phyloP scores from a whole-genome alignment of 2,113 vertebrate genomes.

The Corythaeola cristata region DNA sequence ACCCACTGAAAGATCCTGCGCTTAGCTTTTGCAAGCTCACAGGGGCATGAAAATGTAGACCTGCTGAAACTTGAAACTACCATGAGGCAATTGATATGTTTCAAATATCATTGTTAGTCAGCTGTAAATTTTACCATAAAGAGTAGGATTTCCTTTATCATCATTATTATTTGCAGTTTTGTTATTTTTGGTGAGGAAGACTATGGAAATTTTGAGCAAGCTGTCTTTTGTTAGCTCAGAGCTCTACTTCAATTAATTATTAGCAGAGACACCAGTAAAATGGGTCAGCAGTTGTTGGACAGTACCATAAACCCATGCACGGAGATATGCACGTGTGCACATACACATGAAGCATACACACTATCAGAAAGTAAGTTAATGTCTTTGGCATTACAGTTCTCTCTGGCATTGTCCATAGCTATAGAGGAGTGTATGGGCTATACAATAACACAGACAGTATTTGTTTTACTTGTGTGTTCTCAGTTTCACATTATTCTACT shows the following conservation, averaged over 20 bases:
- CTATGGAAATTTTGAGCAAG: neutral
- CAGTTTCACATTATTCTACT: neutral
- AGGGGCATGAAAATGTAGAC: neutral
- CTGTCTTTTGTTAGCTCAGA: neutral
- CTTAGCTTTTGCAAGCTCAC: neutral
- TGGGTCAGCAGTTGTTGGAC: neutral
- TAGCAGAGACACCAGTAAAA: neutral
- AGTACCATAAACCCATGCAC: neutral
- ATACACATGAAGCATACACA: accelerated
- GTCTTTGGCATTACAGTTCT: neutral
- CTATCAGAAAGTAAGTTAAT: neutral
- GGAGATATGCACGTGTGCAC: accelerated
- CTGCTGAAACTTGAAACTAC: neutral
- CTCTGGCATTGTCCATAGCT: neutral
- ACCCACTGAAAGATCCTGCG: neutral
- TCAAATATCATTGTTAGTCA: neutral
- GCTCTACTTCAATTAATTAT: neutral
- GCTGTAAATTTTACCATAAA: neutral
- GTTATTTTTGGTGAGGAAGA: neutral
- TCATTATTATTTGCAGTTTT: neutral
- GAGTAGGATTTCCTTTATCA: neutral
- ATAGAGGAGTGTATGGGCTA: neutral
- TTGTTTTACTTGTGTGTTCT: neutral
- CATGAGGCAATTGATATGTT: neutral
- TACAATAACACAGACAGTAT: neutral